Evolutionary conservation across 2,113 vertebrate genomes (phyloP), one percentile per base, ranked within the genome.

Genomic region (Notarius lentiginosus): DNA sequence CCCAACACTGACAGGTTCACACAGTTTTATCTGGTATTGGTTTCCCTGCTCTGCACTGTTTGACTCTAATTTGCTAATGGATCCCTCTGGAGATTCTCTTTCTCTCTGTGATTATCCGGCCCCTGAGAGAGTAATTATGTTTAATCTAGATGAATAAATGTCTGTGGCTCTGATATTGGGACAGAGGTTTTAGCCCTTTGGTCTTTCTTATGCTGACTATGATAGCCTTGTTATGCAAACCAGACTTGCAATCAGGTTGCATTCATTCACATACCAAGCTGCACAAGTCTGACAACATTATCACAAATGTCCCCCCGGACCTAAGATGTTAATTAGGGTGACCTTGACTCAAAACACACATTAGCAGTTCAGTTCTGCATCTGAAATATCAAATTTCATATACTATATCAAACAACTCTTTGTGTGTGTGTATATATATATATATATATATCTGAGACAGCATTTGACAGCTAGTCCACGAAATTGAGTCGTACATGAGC

Each of bases 31-130:
- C 86, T 22, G 41, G 87, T 89, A 82, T 94, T 95, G 92, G 56
- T 93, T 94, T 93, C 89, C 91, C 87, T 27, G 5, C 47, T 86
- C 66, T 91, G 94, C 94, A 95, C 91, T 66, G 91, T 92, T 81
- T 84, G 79, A 87, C 92, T 92, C 92, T 89, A 93, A 92, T 95
- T 95, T 95, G 93, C 93, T 94, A 96, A 95, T 95, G 85, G 90
- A 88, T 93, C 92, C 93, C 90, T 91, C 90, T 94, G 93, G 95
- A 95, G 87, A 72, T 88, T 79, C 75, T 70, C 56, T 80, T 85
- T 79, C 84, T 61, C 47, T 73, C 81, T 90, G 90, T 94, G 94
- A 94, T 93, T 86, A 95, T 91, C 95, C 92, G 89, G 88, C 91
- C 91, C 82, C 87, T 90, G 93, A 91, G 91, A 90, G 93, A 94